phyloP scores from a whole-genome alignment of 2,113 vertebrate genomes.

The Trogon melanurus region DNA sequence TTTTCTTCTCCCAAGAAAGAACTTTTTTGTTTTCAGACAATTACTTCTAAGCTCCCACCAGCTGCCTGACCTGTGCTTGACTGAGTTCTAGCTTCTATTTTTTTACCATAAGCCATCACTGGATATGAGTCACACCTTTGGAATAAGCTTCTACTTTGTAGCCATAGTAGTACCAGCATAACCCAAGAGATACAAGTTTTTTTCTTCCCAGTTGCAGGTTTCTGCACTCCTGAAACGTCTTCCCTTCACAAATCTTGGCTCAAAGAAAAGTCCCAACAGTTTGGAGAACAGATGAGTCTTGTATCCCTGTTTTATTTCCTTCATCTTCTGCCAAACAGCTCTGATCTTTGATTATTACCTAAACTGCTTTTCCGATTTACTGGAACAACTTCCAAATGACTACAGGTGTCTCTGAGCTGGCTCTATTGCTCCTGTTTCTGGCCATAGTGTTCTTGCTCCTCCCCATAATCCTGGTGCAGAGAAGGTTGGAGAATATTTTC shows the following conservation, averaged over 20 bases:
- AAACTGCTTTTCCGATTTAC: not conserved
- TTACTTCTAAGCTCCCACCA: not conserved
- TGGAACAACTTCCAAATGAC: not conserved
- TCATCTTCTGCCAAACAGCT: not conserved
- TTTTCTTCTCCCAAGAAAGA: not conserved
- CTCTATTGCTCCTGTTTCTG: accelerated
- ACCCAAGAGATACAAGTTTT: not conserved
- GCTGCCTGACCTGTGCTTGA: not conserved
- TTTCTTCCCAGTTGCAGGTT: not conserved
- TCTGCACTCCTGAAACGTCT: not conserved
- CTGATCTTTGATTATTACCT: not conserved
- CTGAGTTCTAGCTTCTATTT: not conserved
- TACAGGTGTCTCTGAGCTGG: not conserved
- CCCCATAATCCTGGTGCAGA: not conserved
- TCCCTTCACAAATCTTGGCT: not conserved
- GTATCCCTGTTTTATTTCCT: not conserved
- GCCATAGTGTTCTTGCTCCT: not conserved
- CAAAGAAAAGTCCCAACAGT: not conserved
- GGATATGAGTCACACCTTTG: accelerated
- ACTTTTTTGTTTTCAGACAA: not conserved
- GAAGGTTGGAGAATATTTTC: not conserved
- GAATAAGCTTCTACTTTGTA: not conserved
- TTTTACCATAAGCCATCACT: not conserved
- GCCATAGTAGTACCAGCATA: not conserved
- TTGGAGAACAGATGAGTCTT: not conserved